These are phyloP conservation scores for Stenchaetothrips biformis DNA, from an alignment of 2,888 invertebrate species.

Conservation along the genomic window DNA sequence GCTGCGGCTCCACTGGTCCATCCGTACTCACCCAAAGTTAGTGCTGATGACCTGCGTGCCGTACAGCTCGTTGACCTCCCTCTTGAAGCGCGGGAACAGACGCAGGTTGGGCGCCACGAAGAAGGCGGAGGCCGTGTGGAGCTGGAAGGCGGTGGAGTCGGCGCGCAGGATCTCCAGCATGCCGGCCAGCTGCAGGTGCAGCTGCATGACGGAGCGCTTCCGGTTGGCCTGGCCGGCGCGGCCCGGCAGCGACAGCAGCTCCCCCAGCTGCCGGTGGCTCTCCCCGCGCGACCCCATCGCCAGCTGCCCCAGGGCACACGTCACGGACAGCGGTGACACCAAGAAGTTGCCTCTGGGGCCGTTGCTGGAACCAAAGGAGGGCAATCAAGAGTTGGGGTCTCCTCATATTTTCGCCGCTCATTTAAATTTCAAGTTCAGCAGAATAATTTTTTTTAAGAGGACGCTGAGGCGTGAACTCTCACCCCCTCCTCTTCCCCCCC, in stretches of 20 bases:
- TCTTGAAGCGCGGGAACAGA: constrained; percentile 40
- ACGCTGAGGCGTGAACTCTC: neutral
- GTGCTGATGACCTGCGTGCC: constrained; percentile 40
- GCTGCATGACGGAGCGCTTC: constrained; percentile 34
- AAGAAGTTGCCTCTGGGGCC: constrained; percentile 42
- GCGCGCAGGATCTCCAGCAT: constrained; percentile 41
- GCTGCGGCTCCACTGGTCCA: too few species aligned
- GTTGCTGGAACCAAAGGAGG: neutral
- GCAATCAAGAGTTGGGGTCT: neutral
- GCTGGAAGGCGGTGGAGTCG: constrained; percentile 38
- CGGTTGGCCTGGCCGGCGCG: constrained; percentile 25
- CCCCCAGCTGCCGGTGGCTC: constrained; percentile 42
- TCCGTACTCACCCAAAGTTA: constrained; percentile 40
- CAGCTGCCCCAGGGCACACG: constrained; percentile 44
- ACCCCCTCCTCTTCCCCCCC: neutral
- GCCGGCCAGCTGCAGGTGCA: constrained; percentile 44
- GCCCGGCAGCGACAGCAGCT: constrained; percentile 41
- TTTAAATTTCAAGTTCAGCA: too few species aligned
- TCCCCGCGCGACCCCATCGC: constrained; percentile 45
- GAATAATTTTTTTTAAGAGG: too few species aligned
- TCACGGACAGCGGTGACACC: constrained; percentile 46
- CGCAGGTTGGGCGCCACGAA: constrained; percentile 41
- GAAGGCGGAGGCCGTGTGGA: constrained; percentile 41
- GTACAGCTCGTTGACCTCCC: constrained; percentile 41
- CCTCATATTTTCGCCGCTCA: neutral